These are phyloP conservation scores for Pherbina coryleti DNA, from an alignment of 2,888 invertebrate species.

Conservation along the genomic window DNA sequence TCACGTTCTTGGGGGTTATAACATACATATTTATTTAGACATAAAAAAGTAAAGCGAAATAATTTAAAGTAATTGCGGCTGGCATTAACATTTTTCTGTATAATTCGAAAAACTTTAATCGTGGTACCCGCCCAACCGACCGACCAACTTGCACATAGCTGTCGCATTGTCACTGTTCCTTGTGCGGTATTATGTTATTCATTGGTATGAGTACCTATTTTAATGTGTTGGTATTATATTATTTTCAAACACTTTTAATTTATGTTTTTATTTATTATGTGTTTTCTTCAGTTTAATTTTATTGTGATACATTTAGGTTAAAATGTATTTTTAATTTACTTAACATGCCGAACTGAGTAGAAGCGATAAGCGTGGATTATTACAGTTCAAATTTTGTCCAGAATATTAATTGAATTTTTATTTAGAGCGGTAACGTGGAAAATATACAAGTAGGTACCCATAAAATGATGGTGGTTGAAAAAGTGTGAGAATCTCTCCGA, in stretches of 20 bases:
- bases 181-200: neutral
- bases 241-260: slow-evolving; percentile 16
- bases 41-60: slow-evolving; percentile 23
- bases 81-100: neutral
- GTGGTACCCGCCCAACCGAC: neutral
- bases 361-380: slow-evolving; percentile 30
- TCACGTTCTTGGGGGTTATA: slow-evolving; percentile 33
- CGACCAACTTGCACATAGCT: neutral
- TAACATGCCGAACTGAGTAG: slow-evolving; percentile 38
- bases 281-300: slow-evolving; percentile 56
- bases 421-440: neutral
- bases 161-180: neutral
- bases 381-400: slow-evolving; percentile 31
- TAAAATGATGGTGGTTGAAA: neutral
- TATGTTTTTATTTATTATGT: slow-evolving; percentile 42
- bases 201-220: neutral
- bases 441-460: neutral
- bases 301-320: slow-evolving; percentile 61
- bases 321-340: slow-evolving; percentile 65
- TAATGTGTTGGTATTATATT: slow-evolving; percentile 10
- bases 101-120: neutral
- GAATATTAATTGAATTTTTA: slow-evolving; percentile 30
- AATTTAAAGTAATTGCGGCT: slow-evolving; percentile 4
- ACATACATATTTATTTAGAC: slow-evolving; percentile 31
- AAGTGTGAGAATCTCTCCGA: neutral